phyloP scores from a whole-genome alignment of 2,113 vertebrate species.

The Malurus elegans region DNA sequence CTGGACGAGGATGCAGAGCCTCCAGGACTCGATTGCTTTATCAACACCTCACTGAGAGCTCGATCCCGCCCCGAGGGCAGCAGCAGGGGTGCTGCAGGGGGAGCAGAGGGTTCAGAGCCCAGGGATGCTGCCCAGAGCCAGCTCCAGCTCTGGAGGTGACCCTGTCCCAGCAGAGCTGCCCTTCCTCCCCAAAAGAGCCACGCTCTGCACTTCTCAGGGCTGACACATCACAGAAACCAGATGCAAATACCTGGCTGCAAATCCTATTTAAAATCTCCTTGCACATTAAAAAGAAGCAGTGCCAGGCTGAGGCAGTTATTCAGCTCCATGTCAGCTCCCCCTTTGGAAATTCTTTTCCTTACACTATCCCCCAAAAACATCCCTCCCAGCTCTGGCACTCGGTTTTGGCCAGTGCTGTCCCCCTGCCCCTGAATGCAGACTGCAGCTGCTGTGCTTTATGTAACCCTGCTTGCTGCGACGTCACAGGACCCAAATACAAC shows the following conservation, averaged over 20 bases:
- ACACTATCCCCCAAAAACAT: fast-evolving
- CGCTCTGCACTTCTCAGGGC: neutral
- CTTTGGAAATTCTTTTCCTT: neutral
- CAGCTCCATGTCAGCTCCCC: neutral
- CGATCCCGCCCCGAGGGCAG: fast-evolving
- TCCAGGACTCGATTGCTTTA: neutral
- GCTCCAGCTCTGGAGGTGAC: neutral
- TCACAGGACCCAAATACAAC: neutral
- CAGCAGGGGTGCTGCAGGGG: neutral
- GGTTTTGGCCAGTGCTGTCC: neutral
- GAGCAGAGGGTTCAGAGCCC: neutral
- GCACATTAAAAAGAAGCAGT: neutral
- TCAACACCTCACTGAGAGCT: neutral
- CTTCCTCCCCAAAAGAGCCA: neutral
- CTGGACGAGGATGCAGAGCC: neutral
- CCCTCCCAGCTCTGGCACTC: neutral
- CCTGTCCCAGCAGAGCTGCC: neutral
- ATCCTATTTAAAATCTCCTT: neutral
- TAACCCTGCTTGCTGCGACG: neutral
- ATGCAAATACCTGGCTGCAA: fast-evolving
- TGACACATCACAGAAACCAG: neutral
- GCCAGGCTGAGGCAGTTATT: neutral
- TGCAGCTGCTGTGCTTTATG: slow-evolving; percentile 28
- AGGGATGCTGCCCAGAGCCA: neutral
- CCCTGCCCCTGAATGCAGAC: neutral